Base-by-base conservation (phyloP, 2,888 invertebrate species). In the Acrocyrtus sp. region DNA sequence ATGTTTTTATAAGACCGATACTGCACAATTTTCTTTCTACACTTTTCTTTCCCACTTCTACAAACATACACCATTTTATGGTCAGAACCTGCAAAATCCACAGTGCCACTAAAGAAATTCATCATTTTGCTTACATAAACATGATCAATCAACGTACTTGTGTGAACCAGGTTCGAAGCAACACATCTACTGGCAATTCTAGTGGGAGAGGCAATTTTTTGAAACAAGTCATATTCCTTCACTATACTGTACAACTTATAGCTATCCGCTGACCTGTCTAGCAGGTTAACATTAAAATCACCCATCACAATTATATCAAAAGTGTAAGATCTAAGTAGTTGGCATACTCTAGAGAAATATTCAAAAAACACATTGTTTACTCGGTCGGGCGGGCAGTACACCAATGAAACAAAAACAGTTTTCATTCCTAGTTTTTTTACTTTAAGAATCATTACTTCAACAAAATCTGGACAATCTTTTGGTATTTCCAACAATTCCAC, bases 131-230 rank as follows among this genome's bases (percentile, higher is more conserved):
- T 47, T 27, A 43, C 26, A 17, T 58, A 58, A 1, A 47, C 26
- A 47, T 58, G 58, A 58, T 58, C 58, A 27, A 58, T 15, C 3
- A 58, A 17, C 6, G 58, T 27, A 27, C 26, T 58, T 2, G 45
- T 24, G n/a, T n/a, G n/a, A 26, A 45, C 15, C 3, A 34, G 8
- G 8, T 29, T 34, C 34, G 12, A 5, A 19, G 4, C 3, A 6
- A 3, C 47, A 34, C 21, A 19, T 58, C 19, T 27, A 3, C 17
- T 45, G n/a, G n/a, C 45, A 26, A 47, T 12, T 29, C 58, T 58
- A 2, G 58, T 58, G 12, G 58, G 58, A 17, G 3, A 24, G 10
- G 10, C 26, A 10, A 58, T 15, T 58, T 26, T 45, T 17, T 58
- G 58, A 10, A 26, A 19, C 5, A 58, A 17, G 4, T 47, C 47